Base-by-base conservation (phyloP, 2,797 vertebrate species). In the Lutjanus campechanus region DNA sequence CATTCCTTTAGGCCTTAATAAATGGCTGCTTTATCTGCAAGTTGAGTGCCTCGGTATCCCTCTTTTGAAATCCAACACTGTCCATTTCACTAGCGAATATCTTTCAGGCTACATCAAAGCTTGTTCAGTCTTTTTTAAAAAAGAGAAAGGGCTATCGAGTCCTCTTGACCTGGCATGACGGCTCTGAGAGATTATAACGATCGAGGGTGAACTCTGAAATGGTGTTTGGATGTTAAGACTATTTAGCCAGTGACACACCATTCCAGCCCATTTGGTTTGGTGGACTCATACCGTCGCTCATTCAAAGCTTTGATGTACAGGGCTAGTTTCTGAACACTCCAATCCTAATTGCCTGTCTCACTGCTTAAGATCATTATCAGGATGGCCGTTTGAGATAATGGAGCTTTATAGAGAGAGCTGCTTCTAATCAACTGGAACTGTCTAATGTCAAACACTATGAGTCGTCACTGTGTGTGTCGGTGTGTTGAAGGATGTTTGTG, bases 311-410 rank as follows among this genome's bases (percentile, higher is more conserved):
- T 93, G 90, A 93, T 91, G 87, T 87, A 72, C 81, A 36, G 74
- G 80, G 71, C 83, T 80, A 12, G 73, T 83, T 79, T 81, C 69
- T 85, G 69, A 91, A 85, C 72, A 51, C 77, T 83, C 79, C 79
- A 65, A 88, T 92, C 85, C 87, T 93, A 94, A 94, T 93, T 90
- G 91, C 90, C 86, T 82, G 88, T 94, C 91, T 85, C 79, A 82
- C 83, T 85, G 91, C 87, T 93, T 91, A 93, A 91, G 92, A 93
- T 94, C 84, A 74, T 92, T 92, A 93, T 93, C 90, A 53, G 81
- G 79, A 87, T 82, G 85, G 82, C 76, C 51, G 69, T 88, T 86
- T 76, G 83, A 89, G 91, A 92, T 91, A 91, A 92, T 81, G 79
- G 80, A 83, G 83, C 83, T 91, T 87, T 85, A 85, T 76, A 77